Conservation (phyloP, 2,113 vertebrate species). For the Dipodomys ordii region DNA sequence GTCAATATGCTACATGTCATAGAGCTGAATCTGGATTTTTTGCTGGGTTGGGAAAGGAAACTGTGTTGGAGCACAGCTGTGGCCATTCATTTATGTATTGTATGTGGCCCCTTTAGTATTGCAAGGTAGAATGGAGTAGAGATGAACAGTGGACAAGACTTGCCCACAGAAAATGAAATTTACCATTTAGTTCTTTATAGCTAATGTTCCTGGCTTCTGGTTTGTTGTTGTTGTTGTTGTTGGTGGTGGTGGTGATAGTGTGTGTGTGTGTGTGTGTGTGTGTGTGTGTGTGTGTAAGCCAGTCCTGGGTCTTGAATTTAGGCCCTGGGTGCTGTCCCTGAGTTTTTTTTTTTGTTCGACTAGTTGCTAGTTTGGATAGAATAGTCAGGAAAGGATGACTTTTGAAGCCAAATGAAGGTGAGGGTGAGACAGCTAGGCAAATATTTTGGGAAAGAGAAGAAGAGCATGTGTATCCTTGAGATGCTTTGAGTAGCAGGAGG, state of each 20-base stretch:
- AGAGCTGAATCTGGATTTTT: background rate
- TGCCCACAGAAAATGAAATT: background rate
- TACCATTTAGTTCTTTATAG: background rate
- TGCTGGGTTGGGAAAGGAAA: constrained; percentile 5
- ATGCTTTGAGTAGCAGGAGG: background rate
- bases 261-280: too few species aligned
- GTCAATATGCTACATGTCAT: background rate
- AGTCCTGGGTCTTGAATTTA: too few species aligned
- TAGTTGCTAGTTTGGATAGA: background rate
- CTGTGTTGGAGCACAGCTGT: background rate
- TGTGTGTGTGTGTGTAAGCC: too few species aligned
- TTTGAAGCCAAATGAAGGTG: background rate
- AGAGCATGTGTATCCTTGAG: background rate
- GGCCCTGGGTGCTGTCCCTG: too few species aligned
- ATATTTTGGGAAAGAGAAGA: background rate
- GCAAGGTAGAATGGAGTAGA: background rate
- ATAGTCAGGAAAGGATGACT: background rate
- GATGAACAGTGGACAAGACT: background rate
- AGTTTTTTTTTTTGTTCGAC: too few species aligned
- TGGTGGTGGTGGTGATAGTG: too few species aligned
- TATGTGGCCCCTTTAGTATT: background rate
- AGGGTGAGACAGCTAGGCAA: background rate
- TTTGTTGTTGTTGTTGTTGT: too few species aligned
- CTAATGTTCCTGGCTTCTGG: background rate
- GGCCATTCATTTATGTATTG: background rate